Evolutionary conservation across 2,888 invertebrate genomes (phyloP), one percentile per base, ranked within the genome.

Genomic region (Drosophila macrospina): DNA sequence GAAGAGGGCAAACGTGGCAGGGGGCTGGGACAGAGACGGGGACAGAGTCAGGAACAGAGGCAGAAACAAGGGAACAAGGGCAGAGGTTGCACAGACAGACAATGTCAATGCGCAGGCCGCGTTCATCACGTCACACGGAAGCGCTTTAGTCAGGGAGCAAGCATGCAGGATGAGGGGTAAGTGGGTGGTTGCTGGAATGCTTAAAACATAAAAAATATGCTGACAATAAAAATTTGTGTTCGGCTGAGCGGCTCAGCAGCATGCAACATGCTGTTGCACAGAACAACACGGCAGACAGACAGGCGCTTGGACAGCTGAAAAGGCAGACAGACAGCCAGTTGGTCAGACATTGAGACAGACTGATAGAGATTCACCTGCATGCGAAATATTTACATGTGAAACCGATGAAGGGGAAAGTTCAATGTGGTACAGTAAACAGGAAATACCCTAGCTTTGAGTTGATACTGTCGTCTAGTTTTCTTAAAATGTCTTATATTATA

Each of bases 201-300:
- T 83, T 85, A 72, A 83, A 86, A 81, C 74, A 86, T 84, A 86
- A 74, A 82, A 86, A 82, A 83, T 84, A 82, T 87, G 85, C 86
- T 85, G 85, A 87, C 88, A 86, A 86, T 86, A 86, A 87, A 87
- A 85, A 81, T 83, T 81, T 83, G 85, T 67, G 82, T 78, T 69
- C 66, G 78, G 26, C 69, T 72, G 71, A 75, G 71, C 80, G 73
- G 80, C 80, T 86, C 75, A 76, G 66, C 69, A 70, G 84, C 85
- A 83, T 86, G 85, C 88, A 87, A 87, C 88, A 86, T 80, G 86
- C 87, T 84, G 83, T 86, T 83, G 82, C 78, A 85, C 64, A 34
- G 26, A 16, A 60, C 5, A 50, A 62, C 51, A 51, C 70, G 30
- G 15, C n/a, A 52, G 39, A 34, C 32, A 20, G 36, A 47, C 16